A percentile compares a stretch with the other conserved stretches of the same genome.
Conservation (phyloP, 2,113 vertebrate genomes). For the Calidris pygmaea region DNA sequence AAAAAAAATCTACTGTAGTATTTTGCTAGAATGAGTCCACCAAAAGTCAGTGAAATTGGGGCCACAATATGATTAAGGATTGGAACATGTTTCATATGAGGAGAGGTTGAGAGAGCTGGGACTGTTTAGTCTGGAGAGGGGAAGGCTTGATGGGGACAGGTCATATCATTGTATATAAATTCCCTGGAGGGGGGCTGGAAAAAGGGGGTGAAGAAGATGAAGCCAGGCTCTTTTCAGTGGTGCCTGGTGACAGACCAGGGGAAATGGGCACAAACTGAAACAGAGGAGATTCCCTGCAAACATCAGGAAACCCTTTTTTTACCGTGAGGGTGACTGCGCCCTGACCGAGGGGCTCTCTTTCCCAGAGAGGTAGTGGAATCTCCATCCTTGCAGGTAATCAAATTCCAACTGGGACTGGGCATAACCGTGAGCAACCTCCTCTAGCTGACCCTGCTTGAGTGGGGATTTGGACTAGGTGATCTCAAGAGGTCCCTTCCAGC, state of each 20-base stretch:
- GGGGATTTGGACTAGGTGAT: background rate
- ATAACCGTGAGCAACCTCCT: background rate
- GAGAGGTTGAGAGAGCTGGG: background rate
- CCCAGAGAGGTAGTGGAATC: background rate
- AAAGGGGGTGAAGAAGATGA: background rate
- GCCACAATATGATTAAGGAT: background rate
- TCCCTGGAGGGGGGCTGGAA: no score
- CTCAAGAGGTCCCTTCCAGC: background rate
- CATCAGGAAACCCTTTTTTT: background rate
- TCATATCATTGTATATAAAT: background rate
- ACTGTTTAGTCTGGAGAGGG: background rate
- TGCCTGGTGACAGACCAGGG: background rate
- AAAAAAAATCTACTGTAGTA: background rate
- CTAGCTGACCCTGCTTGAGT: background rate
- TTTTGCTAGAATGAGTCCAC: background rate
- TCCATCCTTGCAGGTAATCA: background rate
- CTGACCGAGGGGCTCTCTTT: background rate
- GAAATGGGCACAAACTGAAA: background rate
- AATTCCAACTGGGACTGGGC: background rate
- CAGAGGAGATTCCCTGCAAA: background rate
- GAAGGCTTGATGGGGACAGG: accelerated
- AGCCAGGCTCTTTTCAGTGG: background rate
- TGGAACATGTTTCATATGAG: background rate
- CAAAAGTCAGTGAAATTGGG: background rate
- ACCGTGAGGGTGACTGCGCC: background rate